These are phyloP conservation scores for Pogoniulus pusillus DNA, from an alignment of 2,797 vertebrate genomes.

Conservation along the genomic window DNA sequence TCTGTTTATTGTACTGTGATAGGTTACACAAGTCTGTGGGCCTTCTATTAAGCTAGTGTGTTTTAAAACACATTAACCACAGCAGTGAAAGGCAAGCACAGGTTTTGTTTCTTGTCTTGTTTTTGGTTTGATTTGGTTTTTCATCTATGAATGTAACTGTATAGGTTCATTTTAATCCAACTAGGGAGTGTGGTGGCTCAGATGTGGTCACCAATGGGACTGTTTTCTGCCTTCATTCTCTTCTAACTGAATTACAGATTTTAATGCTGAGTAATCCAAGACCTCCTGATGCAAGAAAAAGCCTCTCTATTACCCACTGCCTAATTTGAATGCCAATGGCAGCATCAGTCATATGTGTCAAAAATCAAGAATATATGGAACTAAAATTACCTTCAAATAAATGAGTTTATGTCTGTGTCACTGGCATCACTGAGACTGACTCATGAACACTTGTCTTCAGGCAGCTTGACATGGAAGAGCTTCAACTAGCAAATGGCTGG, in stretches of 20 bases:
- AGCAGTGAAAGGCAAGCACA: not conserved
- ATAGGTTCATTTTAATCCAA: not conserved
- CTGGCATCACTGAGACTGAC: not conserved
- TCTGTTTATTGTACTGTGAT: not conserved
- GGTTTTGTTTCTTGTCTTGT: too few relatives aligned
- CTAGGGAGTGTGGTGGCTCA: not conserved
- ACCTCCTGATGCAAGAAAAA: not conserved
- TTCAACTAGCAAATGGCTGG: not conserved
- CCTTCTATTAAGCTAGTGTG: not conserved
- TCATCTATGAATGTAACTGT: not conserved
- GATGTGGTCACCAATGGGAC: not conserved
- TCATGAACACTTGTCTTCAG: not conserved
- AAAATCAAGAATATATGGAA: not conserved
- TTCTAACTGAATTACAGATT: not conserved
- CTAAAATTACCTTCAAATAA: not conserved
- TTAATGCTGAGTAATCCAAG: not conserved
- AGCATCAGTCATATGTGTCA: not conserved
- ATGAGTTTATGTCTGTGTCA: not conserved
- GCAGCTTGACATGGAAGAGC: not conserved
- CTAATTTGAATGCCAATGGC: not conserved
- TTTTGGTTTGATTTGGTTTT: too few relatives aligned
- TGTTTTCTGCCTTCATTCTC: not conserved
- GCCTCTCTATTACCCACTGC: not conserved
- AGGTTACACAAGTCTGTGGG: not conserved
- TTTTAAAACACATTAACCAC: not conserved